Evolutionary conservation across 2,888 invertebrate genomes (phyloP).

Genomic region (Furcula furcula): DNA sequence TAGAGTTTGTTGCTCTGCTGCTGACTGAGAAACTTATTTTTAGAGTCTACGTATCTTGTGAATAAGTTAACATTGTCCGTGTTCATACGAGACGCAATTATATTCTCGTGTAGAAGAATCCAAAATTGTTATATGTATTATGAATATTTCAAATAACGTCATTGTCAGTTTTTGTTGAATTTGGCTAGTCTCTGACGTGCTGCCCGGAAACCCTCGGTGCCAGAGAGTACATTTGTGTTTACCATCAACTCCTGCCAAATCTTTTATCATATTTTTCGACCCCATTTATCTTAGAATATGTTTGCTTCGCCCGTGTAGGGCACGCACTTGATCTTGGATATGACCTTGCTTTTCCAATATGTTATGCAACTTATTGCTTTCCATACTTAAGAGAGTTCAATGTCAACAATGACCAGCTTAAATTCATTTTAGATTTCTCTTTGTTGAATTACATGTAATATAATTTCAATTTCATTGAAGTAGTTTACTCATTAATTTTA

Average conservation of each 20-base stretch:
- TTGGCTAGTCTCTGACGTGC: constrained; percentile 27
- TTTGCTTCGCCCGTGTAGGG: not conserved
- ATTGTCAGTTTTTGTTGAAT: constrained; percentile 23
- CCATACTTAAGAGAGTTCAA: constrained; percentile 7
- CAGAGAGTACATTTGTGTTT: constrained; percentile 29
- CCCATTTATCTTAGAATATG: constrained; percentile 5
- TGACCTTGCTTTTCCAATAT: constrained; percentile 2
- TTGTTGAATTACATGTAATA: too few relatives aligned
- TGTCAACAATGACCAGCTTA: constrained; percentile 25
- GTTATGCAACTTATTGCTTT: constrained; percentile 8
- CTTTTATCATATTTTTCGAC: constrained; percentile 16
- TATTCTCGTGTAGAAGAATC: too few relatives aligned
- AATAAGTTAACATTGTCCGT: too few relatives aligned
- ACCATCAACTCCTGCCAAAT: constrained; percentile 39
- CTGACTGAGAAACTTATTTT: too few relatives aligned
- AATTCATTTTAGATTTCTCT: constrained; percentile 3
- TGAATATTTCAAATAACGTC: constrained; percentile 2
- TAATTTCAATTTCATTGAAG: too few relatives aligned
- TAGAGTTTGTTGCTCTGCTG: too few relatives aligned
- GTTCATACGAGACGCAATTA: too few relatives aligned
- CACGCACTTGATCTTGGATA: constrained; percentile 4
- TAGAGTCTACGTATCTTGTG: too few relatives aligned
- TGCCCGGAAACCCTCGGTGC: constrained; percentile 36
- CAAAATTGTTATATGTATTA: too few relatives aligned
- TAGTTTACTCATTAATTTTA: too few relatives aligned